Base-by-base conservation (phyloP, 2,113 vertebrate species). In the Oncorhynchus masou region DNA sequence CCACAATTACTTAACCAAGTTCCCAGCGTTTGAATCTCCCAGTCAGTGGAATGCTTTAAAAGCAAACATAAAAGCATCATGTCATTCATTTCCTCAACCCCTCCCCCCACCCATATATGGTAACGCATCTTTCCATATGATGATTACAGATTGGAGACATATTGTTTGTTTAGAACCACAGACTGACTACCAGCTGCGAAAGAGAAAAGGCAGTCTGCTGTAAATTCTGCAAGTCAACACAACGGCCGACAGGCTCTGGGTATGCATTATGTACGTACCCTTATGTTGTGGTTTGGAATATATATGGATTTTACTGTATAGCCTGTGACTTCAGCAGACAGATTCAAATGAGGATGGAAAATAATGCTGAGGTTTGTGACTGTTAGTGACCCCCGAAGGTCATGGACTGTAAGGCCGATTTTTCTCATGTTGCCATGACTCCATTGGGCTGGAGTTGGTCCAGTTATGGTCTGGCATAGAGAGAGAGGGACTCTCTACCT, bases 1-100 rank as follows among this genome's bases (percentile, higher is more conserved):
- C 51, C 76, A 71, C 76, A 81, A 54, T 65, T 29, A 57, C 81
- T 83, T 79, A 82, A 83, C 78, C 45, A 11, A 60, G 85, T 77
- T 79, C 81, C 62, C 80, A 83, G 73, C 75, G 57, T 73, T 76
- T 66, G 34, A 82, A 79, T 77, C 67, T 25, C 29, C 75, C 68
- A 57, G 4, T 15, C 39, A 34, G 25, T 48, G 19, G 31, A 64
- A 51, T 51, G 70, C 48, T 68, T 31, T 15, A 31, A 29, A 31
- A 48, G 59, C 64, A 64, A 45, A 51, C 20, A 68, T 73, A 68
- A 74, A 59, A 73, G 70, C n/a, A 25, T 70, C 24, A 57, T 64
- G 49, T 24, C 70, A 29, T 60, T 62, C 59, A 59, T 13, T 20
- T 5, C 16, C 64, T 48, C 34, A 13, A 66, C 64, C 64, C 25